Evolutionary conservation across 2,888 invertebrate species (phyloP).

Genomic region (Volucella zonaria): DNA sequence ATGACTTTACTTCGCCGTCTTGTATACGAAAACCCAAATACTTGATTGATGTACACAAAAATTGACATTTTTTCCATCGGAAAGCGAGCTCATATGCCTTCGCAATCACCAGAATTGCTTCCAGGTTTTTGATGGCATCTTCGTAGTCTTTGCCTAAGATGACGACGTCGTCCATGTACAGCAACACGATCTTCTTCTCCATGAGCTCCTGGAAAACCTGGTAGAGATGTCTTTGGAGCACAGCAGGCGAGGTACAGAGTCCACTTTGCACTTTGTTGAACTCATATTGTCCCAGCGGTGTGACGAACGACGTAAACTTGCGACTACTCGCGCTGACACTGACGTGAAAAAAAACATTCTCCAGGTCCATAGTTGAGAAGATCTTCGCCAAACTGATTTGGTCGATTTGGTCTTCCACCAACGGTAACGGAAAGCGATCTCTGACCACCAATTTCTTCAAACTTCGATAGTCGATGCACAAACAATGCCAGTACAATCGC

Average conservation of each 20-base stretch:
- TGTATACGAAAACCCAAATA: background rate
- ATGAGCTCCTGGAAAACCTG: slow-evolving; percentile 20
- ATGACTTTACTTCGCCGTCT: slow-evolving; percentile 7
- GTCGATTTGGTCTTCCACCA: slow-evolving; percentile 27
- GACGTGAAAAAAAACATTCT: slow-evolving; percentile 19
- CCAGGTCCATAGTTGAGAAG: slow-evolving; percentile 20
- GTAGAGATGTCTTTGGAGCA: slow-evolving; percentile 9
- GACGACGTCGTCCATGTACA: slow-evolving; percentile 29
- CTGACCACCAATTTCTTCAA: too few species aligned
- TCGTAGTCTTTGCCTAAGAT: slow-evolving; percentile 21
- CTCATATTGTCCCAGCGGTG: too few species aligned
- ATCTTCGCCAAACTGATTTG: too few species aligned
- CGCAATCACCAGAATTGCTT: background rate
- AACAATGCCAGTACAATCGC: too few species aligned
- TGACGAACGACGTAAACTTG: slow-evolving; percentile 24
- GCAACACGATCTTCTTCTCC: slow-evolving; percentile 21
- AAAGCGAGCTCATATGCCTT: slow-evolving; percentile 9
- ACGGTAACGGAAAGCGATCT: background rate
- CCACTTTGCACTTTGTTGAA: slow-evolving; percentile 16
- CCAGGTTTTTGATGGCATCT: background rate
- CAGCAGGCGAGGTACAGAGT: background rate
- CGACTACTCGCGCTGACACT: slow-evolving; percentile 10
- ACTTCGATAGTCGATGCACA: too few species aligned
- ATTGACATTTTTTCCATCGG: slow-evolving; percentile 11
- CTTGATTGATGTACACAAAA: background rate